phyloP scores from a whole-genome alignment of 2,888 invertebrate species.

The Philonicus albiceps region DNA sequence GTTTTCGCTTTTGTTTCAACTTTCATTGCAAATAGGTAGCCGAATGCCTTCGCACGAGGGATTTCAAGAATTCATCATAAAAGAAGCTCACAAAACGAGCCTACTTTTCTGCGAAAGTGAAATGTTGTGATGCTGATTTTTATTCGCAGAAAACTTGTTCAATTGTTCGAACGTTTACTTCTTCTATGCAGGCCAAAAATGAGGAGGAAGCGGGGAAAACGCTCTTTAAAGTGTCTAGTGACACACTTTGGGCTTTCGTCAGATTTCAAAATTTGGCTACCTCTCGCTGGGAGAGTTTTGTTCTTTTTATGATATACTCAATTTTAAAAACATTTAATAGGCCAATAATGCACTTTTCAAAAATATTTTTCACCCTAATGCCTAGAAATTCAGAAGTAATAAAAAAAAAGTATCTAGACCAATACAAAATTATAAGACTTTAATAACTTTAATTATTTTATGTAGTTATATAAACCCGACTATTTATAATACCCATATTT shows the following conservation, averaged over 20 bases:
- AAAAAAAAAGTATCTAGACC: too few relatives aligned
- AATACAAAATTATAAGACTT: too few relatives aligned
- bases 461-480: too few relatives aligned
- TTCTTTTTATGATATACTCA: too few relatives aligned
- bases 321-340: too few relatives aligned
- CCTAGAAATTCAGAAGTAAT: too few relatives aligned
- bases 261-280: neutral
- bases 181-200: neutral
- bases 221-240: neutral
- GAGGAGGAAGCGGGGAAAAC: neutral
- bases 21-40: constrained; percentile 10
- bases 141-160: constrained; percentile 16
- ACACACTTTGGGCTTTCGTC: neutral
- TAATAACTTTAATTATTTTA: too few relatives aligned
- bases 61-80: constrained; percentile 29
- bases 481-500: too few relatives aligned
- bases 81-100: neutral
- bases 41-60: neutral
- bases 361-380: too few relatives aligned
- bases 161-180: neutral
- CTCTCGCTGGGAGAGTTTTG: too few relatives aligned
- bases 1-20: constrained; percentile 37
- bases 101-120: constrained; percentile 33
- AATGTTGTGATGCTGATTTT: neutral
- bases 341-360: too few relatives aligned